Conservation (phyloP, 2,113 vertebrate species). For the Chaetorhynchus papuensis region DNA sequence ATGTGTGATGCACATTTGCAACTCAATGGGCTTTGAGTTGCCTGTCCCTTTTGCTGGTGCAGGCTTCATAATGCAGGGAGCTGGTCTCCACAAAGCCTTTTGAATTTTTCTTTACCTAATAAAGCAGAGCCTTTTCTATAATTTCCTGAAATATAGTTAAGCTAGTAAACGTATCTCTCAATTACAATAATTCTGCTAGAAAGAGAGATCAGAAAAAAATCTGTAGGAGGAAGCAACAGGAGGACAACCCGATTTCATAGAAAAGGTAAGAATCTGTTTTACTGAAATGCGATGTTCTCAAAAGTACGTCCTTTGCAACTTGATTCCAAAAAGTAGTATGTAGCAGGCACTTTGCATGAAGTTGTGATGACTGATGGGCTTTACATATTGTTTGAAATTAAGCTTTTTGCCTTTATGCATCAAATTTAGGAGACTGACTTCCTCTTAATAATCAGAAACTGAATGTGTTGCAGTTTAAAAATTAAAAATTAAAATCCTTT, state of each 20-base stretch:
- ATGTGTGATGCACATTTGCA: not conserved
- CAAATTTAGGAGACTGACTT: not conserved
- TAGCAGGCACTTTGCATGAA: not conserved
- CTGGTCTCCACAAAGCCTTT: not conserved
- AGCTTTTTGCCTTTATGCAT: not conserved
- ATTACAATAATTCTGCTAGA: not conserved
- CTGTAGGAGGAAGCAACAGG: not conserved
- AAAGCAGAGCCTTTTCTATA: not conserved
- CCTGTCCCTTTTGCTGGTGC: not conserved
- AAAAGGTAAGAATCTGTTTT: not conserved
- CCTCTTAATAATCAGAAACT: not conserved
- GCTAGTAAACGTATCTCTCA: not conserved
- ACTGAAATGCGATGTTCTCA: fast-evolving
- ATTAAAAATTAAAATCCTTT: constrained; percentile 19
- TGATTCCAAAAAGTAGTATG: not conserved
- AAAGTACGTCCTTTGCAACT: not conserved
- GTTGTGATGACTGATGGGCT: not conserved
- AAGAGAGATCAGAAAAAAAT: not conserved
- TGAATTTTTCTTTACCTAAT: not conserved
- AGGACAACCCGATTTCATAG: not conserved
- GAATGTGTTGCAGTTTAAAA: not conserved
- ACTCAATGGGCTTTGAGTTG: not conserved
- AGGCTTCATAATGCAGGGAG: not conserved
- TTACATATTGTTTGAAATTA: not conserved
- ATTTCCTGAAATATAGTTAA: not conserved